Evolutionary conservation across 2,888 invertebrate genomes (phyloP).

Genomic region (Asteroscopus sphinx): DNA sequence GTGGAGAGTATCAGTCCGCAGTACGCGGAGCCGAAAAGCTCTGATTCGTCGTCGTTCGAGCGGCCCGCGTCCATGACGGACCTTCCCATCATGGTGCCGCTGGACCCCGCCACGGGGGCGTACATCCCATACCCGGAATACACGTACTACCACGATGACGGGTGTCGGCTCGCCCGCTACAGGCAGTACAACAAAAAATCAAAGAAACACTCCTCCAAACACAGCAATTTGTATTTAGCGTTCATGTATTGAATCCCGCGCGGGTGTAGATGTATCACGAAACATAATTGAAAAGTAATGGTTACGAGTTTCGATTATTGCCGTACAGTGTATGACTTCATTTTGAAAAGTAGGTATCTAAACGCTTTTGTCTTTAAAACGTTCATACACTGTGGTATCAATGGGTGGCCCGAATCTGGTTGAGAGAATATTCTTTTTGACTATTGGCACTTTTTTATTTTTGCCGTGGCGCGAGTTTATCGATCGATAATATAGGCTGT

Average conservation of each 20-base stretch:
- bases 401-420: constrained; percentile 90
- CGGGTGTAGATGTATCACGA: constrained; percentile 67
- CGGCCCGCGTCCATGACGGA: constrained; percentile 82
- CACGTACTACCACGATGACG: constrained; percentile 79
- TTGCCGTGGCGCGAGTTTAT: constrained; percentile 58
- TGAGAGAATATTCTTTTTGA: constrained; percentile 69
- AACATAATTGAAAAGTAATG: constrained; percentile 66
- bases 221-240: constrained; percentile 86
- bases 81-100: constrained; percentile 79
- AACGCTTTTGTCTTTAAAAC: constrained; percentile 62
- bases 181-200: constrained; percentile 72
- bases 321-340: constrained; percentile 83
- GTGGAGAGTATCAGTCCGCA: constrained; percentile 78
- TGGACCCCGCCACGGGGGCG: constrained; percentile 78
- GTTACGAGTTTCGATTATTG: constrained; percentile 87
- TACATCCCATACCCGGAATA: constrained; percentile 83
- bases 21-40: constrained; percentile 80
- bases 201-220: constrained; percentile 71
- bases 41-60: constrained; percentile 76
- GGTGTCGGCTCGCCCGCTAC: constrained; percentile 69
- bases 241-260: constrained; percentile 86
- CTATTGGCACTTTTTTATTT: constrained; percentile 84
- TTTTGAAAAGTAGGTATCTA: constrained; percentile 49
- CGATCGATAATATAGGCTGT: constrained; percentile 34
- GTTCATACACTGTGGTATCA: constrained; percentile 75